Conservation (phyloP, 2,888 invertebrate species). For the Torymus auratus region DNA sequence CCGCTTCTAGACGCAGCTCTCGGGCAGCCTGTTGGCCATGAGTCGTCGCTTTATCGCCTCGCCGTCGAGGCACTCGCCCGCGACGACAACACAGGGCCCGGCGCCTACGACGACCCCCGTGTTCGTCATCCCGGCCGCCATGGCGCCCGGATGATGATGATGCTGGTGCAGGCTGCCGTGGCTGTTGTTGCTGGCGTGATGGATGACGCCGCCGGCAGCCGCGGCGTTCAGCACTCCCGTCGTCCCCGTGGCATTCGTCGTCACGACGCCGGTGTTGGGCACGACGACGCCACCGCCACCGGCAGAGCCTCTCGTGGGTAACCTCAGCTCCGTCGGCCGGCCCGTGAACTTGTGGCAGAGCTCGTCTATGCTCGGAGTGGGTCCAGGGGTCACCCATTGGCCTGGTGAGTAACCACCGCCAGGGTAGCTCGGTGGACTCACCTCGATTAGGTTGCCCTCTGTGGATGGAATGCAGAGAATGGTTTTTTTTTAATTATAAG, state of each 20-base stretch:
- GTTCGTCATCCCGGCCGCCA: constrained; percentile 50
- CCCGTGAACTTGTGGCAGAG: constrained; percentile 74
- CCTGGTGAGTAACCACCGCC: constrained; percentile 73
- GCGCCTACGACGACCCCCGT: constrained; percentile 67
- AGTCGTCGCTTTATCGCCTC: constrained; percentile 92
- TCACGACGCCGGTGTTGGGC: background rate
- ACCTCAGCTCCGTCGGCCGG: constrained; percentile 74
- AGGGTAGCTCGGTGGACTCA: constrained; percentile 74
- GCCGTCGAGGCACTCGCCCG: constrained; percentile 83
- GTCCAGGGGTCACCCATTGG: constrained; percentile 78
- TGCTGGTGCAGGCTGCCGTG: too few relatives aligned
- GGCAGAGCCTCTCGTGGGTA: constrained; percentile 68
- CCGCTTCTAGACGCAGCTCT: constrained; percentile 87
- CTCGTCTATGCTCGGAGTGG: constrained; percentile 76
- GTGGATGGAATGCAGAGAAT: constrained; percentile 25
- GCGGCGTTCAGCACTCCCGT: too few relatives aligned
- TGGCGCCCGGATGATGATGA: constrained; percentile 64
- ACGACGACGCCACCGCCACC: constrained; percentile 63
- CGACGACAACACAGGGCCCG: constrained; percentile 72
- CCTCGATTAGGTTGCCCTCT: constrained; percentile 74
- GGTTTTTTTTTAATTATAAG: too few relatives aligned
- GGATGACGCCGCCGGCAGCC: too few relatives aligned
- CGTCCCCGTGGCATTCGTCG: constrained; percentile 33
- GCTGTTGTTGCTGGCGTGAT: too few relatives aligned
- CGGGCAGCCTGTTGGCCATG: constrained; percentile 91